phyloP scores from a whole-genome alignment of 1,140 invertebrate genomes.

The Nebria ingens region DNA sequence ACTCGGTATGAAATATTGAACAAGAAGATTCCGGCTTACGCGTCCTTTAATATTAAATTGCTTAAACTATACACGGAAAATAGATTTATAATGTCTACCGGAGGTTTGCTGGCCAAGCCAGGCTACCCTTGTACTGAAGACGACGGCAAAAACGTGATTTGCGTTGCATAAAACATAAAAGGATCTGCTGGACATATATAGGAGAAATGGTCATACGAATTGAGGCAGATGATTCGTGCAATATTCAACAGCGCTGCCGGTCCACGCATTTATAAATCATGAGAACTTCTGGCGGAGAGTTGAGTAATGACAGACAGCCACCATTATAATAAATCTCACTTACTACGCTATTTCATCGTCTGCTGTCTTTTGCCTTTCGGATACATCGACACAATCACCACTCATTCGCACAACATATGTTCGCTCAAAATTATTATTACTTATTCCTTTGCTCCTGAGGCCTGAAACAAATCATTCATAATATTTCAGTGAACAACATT shows the following conservation, averaged over 20 bases:
- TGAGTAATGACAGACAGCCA: constrained; percentile 28
- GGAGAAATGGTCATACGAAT: constrained; percentile 5
- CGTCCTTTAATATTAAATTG: background rate
- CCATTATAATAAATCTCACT: constrained; percentile 29
- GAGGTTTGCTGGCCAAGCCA: background rate
- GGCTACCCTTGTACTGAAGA: background rate
- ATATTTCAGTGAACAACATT: too few relatives aligned
- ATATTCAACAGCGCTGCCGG: background rate
- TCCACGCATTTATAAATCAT: constrained; percentile 19
- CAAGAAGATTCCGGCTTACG: background rate
- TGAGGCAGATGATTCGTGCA: background rate
- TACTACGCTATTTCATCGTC: constrained; percentile 25
- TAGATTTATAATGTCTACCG: background rate
- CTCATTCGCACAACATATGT: too few relatives aligned
- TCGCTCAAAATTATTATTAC: too few relatives aligned
- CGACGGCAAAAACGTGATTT: background rate
- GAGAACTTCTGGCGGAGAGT: constrained; percentile 14
- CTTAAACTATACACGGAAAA: background rate
- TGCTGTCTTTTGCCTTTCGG: too few relatives aligned
- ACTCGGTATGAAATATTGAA: background rate
- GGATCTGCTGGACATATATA: background rate
- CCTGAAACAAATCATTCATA: too few relatives aligned
- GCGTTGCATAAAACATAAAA: background rate
- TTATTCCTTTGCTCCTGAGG: too few relatives aligned
- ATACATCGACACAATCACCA: too few relatives aligned